Percentiles rank a stretch among this genome's conserved stretches.
Conservation (phyloP, 2,797 vertebrate species). For the Lemur catta region DNA sequence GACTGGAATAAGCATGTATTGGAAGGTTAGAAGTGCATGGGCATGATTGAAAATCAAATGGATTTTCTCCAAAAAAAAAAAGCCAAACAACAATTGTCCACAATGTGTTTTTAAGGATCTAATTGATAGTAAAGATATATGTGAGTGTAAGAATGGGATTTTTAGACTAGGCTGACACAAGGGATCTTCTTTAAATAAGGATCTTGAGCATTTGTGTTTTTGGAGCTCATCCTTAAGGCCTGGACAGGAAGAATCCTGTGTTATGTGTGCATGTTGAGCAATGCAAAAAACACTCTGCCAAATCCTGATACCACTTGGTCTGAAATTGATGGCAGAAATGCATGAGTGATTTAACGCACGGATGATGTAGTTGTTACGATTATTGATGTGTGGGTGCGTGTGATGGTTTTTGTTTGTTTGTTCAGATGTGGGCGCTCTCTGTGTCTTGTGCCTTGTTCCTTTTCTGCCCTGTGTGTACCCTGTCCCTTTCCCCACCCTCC, state of each 20-base stretch:
- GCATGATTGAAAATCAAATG: slow-evolving; percentile 85
- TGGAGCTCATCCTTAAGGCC: slow-evolving; percentile 85
- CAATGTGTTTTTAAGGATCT: slow-evolving; percentile 63
- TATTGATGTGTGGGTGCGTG: slow-evolving; percentile 59
- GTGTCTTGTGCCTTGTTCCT: slow-evolving; percentile 82
- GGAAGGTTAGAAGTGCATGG: slow-evolving; percentile 87
- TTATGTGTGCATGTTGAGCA: slow-evolving; percentile 81
- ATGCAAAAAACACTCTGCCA: slow-evolving; percentile 72
- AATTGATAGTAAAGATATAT: slow-evolving; percentile 67
- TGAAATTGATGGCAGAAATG: slow-evolving; percentile 78
- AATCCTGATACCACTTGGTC: slow-evolving; percentile 65
- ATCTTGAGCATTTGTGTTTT: slow-evolving; percentile 79
- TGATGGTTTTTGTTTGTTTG: slow-evolving; percentile 56
- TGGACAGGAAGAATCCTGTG: slow-evolving; percentile 75
- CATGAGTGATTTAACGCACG: slow-evolving; percentile 84
- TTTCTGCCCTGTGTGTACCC: slow-evolving; percentile 81
- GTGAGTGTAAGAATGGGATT: slow-evolving; percentile 29
- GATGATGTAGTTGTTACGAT: slow-evolving; percentile 58
- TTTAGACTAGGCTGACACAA: slow-evolving; percentile 70
- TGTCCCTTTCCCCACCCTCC: slow-evolving; percentile 23
- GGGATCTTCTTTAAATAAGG: slow-evolving; percentile 67
- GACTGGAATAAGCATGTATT: slow-evolving; percentile 85
- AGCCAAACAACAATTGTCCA: slow-evolving; percentile 64
- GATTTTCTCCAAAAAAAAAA: slow-evolving; percentile 86
- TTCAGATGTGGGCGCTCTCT: slow-evolving; percentile 75